Conservation (phyloP, 2,113 vertebrate genomes). For the Gobius niger region DNA sequence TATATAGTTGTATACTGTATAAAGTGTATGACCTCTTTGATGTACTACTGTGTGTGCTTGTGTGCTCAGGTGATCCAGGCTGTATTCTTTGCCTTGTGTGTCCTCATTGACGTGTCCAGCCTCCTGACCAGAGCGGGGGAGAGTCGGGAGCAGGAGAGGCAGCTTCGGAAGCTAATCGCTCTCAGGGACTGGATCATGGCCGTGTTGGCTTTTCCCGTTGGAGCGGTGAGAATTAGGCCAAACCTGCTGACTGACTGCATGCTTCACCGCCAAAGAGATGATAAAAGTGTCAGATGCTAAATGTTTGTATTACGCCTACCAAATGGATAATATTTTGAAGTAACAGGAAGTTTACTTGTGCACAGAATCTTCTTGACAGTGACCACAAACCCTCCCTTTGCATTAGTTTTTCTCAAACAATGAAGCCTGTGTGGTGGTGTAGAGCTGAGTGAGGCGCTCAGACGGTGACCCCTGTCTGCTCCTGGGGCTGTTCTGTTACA, state of each 20-base stretch:
- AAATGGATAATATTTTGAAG: no score
- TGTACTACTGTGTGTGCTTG: neutral
- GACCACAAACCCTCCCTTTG: no score
- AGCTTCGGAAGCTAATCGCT: conserved; percentile 91
- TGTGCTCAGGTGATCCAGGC: conserved; percentile 89
- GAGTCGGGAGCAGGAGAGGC: conserved; percentile 91
- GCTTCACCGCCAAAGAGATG: neutral
- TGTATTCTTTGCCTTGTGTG: conserved; percentile 93
- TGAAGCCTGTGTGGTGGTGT: conserved; percentile 1
- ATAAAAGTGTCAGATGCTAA: neutral
- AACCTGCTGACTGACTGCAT: neutral
- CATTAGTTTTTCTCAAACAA: conserved; percentile 3
- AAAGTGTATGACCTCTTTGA: neutral
- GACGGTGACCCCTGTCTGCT: conserved; percentile 32
- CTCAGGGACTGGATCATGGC: conserved; percentile 97
- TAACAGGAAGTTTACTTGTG: no score
- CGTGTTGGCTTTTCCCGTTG: conserved; percentile 93
- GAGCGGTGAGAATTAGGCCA: conserved; percentile 82
- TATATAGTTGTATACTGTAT: neutral
- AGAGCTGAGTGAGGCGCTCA: conserved; percentile 19
- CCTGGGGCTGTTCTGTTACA: conserved; percentile 27
- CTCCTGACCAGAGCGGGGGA: conserved; percentile 90
- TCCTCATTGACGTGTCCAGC: conserved; percentile 93
- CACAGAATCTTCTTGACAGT: no score
- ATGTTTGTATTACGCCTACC: neutral